Base-by-base conservation (phyloP, 2,797 vertebrate genomes). In the Tapera naevia region DNA sequence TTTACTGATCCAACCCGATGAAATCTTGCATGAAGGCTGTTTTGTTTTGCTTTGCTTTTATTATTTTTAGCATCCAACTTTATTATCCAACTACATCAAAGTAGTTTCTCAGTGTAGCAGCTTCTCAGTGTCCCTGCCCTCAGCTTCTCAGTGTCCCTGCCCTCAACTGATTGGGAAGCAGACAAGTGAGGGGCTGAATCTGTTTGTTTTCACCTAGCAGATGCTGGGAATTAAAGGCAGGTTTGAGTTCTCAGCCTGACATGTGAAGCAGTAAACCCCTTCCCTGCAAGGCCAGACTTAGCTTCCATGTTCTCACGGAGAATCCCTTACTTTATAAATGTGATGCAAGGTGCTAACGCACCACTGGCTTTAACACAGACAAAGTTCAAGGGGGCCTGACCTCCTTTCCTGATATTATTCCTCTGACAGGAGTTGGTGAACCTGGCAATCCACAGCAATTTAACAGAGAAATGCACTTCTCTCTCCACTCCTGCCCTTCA, bases 331-430 rank as follows among this genome's bases (percentile, higher is more conserved):
- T n/a, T 8, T 5, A n/a, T 17, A 54, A 75, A 9, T 3, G 22
- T 0, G 17, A 16, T 1, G 10, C n/a, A 45, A n/a, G 28, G 27
- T 5, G 7, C 25, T 10, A 11, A 62, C 62, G 6, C 5, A 4
- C 45, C 28, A 4, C 23, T 69, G 35, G 32, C 61, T 60, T 46
- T 15, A 67, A 56, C 43, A 56, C 43, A 56, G 56, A 17, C 1
- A 1, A 61, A 80, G 54, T 4, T 27, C 18, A 41, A 30, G 41
- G 30, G 22, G 45, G 19, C n/a, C 57, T 39, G 17, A 33, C 28
- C 15, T 17, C 28, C 15, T 17, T 13, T 27, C 18, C 37, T 13
- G 15, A n/a, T 1, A 0, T 24, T 32, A 14, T 15, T 28, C 16
- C 71, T 76, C 27, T 4, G n/a, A 17, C 13, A 57, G 19, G 15